Evolutionary conservation across 2,797 vertebrate genomes (phyloP), one percentile per base, ranked within the genome.

Genomic region (Characodon lateralis): DNA sequence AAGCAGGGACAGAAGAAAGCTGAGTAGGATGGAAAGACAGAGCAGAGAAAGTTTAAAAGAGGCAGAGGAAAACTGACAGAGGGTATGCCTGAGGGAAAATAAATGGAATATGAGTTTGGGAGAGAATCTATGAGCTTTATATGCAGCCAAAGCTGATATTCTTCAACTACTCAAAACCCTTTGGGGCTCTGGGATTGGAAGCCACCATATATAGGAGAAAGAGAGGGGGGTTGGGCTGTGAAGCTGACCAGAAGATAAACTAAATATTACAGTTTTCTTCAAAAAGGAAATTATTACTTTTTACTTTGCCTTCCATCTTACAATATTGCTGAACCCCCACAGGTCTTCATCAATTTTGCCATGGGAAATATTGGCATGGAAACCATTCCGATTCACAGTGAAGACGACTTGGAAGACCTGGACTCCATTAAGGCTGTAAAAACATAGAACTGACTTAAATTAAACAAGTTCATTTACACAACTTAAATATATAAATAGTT

Each of bases 271-370:
- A 2, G n/a, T 56, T 72, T 1, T 72, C 41, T 74, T 72, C 5
- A 72, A 41, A 72, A 41, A 72, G 31, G 46, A 70, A 81, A 65
- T 69, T 65, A 61, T 1, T 59, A 2, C 48, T 13, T 71, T 69
- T 74, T 66, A 69, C 79, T 22, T 68, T 68, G 6, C 2, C 50
- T 58, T 41, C 31, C 2, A 10, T 74, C 73, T 89, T 68, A 87
- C 76, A 89, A 83, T 81, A 87, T 91, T 85, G 65, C 43, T 85
- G 28, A 68, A 79, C 26, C 18, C 76, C 78, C 26, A 48, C 86
- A 99, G 98, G 97, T 98, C 91, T 99, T 98, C 93, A 99, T 98
- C 94, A 97, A 98, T 95, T 99, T 99, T 83, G 97, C 98, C 81
- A 96, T 96, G 95, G 96, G 93, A 55, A 97, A 97, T 68, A 71